These are phyloP conservation scores for Butorides virescens DNA, from an alignment of 2,113 vertebrate species.

Conservation along the genomic window DNA sequence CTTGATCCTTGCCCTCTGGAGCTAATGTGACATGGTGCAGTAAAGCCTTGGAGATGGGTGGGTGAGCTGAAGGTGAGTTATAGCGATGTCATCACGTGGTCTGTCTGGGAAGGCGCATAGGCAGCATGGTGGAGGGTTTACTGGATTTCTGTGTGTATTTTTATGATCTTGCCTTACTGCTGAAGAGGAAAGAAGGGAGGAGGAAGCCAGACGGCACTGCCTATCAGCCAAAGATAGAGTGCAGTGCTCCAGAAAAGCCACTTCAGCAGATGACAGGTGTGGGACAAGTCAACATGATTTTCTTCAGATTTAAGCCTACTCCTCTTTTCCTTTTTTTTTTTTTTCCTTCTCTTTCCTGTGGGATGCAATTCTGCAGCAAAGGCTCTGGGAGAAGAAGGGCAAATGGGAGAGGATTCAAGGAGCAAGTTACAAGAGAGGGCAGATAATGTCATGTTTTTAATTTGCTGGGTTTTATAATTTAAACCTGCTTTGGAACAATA, in stretches of 20 bases:
- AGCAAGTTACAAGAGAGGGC: slow-evolving; percentile 37
- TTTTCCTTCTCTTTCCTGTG: not conserved
- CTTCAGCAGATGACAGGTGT: slow-evolving; percentile 54
- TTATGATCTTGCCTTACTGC: slow-evolving; percentile 50
- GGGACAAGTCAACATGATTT: slow-evolving; percentile 61
- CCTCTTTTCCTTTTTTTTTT: not conserved
- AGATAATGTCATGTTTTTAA: slow-evolving; percentile 33
- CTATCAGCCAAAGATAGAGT: slow-evolving; percentile 65
- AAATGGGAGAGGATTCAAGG: slow-evolving; percentile 28
- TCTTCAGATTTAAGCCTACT: slow-evolving; percentile 54
- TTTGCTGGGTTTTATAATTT: slow-evolving; percentile 54
- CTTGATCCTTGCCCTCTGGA: not conserved
- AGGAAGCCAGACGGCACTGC: slow-evolving; percentile 58
- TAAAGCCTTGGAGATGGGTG: not conserved
- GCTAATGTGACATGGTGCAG: not conserved
- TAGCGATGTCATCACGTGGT: not conserved
- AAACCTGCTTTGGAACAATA: slow-evolving; percentile 43
- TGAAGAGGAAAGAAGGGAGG: slow-evolving; percentile 57
- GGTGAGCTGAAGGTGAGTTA: slow-evolving; percentile 27
- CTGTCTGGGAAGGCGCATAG: not conserved
- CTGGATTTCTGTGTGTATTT: slow-evolving; percentile 60
- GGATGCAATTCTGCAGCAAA: not conserved
- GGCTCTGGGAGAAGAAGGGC: slow-evolving; percentile 3
- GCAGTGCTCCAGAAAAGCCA: slow-evolving; percentile 64
- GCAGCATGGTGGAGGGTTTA: slow-evolving; percentile 28